Base-by-base conservation (phyloP, 2,113 vertebrate genomes). In the Myrmecophaga tridactyla region DNA sequence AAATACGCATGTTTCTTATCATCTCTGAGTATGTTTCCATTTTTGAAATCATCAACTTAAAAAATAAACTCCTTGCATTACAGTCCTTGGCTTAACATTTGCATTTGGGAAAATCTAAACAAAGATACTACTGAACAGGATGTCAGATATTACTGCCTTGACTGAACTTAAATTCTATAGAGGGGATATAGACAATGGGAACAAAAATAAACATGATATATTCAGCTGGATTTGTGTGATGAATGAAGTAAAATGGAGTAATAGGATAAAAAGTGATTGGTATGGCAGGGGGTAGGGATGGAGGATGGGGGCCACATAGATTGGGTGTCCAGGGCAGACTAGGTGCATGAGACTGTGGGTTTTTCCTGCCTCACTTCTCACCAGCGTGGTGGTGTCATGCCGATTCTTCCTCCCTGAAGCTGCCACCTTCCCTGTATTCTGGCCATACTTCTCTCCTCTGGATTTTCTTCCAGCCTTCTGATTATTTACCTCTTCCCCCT, bases 321-420 rank as follows among this genome's bases (percentile, higher is more conserved):
- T 18, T 6, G 36, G 36, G 17, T 27, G 56, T 65, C 36, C 6
- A 8, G 95, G 15, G 56, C 39, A 43, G 46, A n/a, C 12, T 1
- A 12, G 13, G 65, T 5, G 9, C 6, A 6, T 23, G 51, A 81
- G 41, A 18, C 43, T 51, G 4, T 3, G 3, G 0, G 0, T 36
- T 36, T 27, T 48, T 39, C 60, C 5, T 36, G 39, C 7, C 1
- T 15, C 6, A 1, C 41, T 43, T 89, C 8, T 46, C 46, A 17
- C 27, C n/a, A 46, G 10, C 1, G 0, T 10, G 7, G 15, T 0
- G 0, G 11, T n/a, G 23, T 31, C 6, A 3, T 56, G 12, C 48
- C 31, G 1, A 0, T 11, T 43, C 14, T 43, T 41, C n/a, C 14
- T 60, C 36, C 34, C 41, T 69, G 43, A 80, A n/a, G 70, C 34